These are phyloP conservation scores for Rhadinocentrus ornatus DNA, from an alignment of 2,797 vertebrate genomes.

Conservation along the genomic window DNA sequence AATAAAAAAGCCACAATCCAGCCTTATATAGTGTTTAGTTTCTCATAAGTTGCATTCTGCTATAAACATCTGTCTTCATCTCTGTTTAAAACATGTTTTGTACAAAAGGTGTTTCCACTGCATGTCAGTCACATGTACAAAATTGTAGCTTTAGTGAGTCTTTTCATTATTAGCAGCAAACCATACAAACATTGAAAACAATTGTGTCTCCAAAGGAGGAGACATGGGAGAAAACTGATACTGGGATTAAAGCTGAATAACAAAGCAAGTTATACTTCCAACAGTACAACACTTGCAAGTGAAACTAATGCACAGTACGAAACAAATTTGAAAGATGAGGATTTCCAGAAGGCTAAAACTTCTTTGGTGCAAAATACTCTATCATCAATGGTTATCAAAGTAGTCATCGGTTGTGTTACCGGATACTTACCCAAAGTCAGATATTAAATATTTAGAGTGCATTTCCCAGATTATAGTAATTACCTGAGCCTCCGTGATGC, in stretches of 20 bases:
- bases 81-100: constrained; percentile 55
- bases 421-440: constrained; percentile 31
- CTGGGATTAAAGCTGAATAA: constrained; percentile 41
- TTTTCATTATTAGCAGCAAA: constrained; percentile 32
- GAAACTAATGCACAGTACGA: background rate
- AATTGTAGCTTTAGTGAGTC: constrained; percentile 13
- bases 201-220: constrained; percentile 29
- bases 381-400: background rate
- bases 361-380: background rate
- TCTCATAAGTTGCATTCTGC: constrained; percentile 23
- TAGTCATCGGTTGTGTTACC: background rate
- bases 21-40: constrained; percentile 30
- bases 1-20: constrained; percentile 15
- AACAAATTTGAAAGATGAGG: background rate
- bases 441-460: constrained; percentile 44
- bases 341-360: background rate
- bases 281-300: constrained; percentile 25
- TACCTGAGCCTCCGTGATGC: constrained; percentile 23
- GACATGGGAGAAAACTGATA: constrained; percentile 41
- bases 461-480: constrained; percentile 39
- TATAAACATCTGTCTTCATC: constrained; percentile 27
- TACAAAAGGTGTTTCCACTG: constrained; percentile 27
- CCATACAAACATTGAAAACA: constrained; percentile 38
- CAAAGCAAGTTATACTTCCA: constrained; percentile 42
- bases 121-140: constrained; percentile 28